A percentile compares a stretch with the other conserved stretches of the same genome.
Evolutionary conservation across 2,888 invertebrate species (phyloP).

Genomic region (Brachyptera risi): DNA sequence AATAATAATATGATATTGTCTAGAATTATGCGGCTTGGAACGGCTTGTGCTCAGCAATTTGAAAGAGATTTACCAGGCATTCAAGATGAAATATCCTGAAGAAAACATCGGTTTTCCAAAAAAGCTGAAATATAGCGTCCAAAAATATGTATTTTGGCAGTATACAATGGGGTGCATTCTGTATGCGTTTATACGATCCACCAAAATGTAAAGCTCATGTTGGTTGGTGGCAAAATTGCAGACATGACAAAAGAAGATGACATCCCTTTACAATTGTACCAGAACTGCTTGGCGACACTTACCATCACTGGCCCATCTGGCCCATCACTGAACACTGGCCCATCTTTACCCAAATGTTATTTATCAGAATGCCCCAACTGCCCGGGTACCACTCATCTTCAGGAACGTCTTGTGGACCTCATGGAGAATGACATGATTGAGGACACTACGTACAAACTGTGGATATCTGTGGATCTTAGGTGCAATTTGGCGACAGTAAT

Average conservation of each 20-base stretch:
- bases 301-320: no score
- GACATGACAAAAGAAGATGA: neutral
- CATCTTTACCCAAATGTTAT: neutral
- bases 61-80: no score
- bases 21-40: no score
- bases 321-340: no score
- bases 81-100: no score
- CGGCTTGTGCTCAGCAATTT: no score
- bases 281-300: neutral
- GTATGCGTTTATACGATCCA: slow-evolving; percentile 12
- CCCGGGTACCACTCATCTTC: neutral
- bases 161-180: no score
- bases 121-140: no score
- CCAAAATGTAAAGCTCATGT: slow-evolving; percentile 7
- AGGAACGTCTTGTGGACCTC: neutral
- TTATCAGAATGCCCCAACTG: neutral
- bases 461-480: neutral
- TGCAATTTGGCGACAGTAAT: neutral
- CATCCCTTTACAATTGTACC: neutral
- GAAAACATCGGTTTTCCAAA: no score
- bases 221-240: neutral
- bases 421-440: neutral
- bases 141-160: no score
- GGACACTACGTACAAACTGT: neutral
- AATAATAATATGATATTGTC: no score